Evolutionary conservation across 2,113 vertebrate genomes (phyloP), one percentile per base, ranked within the genome.

Genomic region (Prionailurus viverrinus): DNA sequence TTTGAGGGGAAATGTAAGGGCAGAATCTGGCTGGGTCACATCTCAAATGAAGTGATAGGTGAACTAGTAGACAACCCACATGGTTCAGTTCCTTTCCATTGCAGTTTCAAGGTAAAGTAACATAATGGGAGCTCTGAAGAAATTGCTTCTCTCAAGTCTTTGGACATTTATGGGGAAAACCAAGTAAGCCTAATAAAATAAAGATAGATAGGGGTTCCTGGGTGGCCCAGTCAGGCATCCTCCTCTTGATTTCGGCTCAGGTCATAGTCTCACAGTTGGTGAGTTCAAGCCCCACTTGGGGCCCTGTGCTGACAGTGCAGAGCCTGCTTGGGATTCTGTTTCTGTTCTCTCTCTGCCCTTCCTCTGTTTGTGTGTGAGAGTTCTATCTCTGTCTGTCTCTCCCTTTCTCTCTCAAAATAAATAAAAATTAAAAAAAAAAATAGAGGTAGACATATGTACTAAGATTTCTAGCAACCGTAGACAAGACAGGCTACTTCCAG

Each of bases 81-180:
- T 45, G 36, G 80, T 65, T 92, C 95, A 18, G 31, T 65, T 92
- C 73, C 61, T 92, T 94, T 61, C 78, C 25, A 25, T n/a, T 87
- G 12, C 10, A 73, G 13, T 96, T 95, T 95, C 76, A 96, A 78
- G 95, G 21, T 36, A 74, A 94, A 74, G 13, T 71, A 78, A 69
- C 93, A 21, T 29, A 82, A 95, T 36, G 48, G 11, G 58, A 83
- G 33, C 78, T 97, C 76, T 89, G 39, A 92, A 92, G 63, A 91
- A 85, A 80, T 36, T 58, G 29, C 51, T 96, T 89, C 63, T 95
- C 33, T 96, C 36, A 82, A 58, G 76, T 66, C 51, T 92, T 92
- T 91, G 36, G 83, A 29, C 18, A 74, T 91, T 97, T 92, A 55
- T 90, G 41, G 61, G 94, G 3, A 21, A 98, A 97, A 95, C 61